These are phyloP conservation scores for Aphidius gifuensis DNA, from an alignment of 1,140 invertebrate species.

Conservation along the genomic window DNA sequence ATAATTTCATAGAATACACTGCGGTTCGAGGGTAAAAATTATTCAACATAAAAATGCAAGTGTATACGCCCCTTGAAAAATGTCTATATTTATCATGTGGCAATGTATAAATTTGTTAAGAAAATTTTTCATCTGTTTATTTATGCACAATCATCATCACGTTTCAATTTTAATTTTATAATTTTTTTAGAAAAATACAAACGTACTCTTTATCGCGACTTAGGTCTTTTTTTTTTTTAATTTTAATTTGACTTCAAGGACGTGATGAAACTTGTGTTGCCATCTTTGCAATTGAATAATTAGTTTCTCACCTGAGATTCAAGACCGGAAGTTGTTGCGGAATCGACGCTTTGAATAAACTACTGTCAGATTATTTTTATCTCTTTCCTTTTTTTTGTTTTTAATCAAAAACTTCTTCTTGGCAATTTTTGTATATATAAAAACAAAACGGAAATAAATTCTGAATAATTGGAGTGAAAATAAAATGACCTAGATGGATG, in stretches of 20 bases:
- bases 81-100: constrained; percentile 15
- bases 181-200: not conserved
- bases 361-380: no score
- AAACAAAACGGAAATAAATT: no score
- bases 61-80: not conserved
- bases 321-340: not conserved
- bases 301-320: constrained; percentile 19
- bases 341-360: not conserved
- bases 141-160: constrained; percentile 10
- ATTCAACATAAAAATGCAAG: not conserved
- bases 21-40: constrained; percentile 7
- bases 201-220: not conserved
- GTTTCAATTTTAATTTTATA: constrained; percentile 24
- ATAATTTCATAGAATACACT: constrained; percentile 13
- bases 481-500: no score
- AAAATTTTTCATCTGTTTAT: no score
- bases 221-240: constrained; percentile 16
- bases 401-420: no score
- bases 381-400: no score
- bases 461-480: no score
- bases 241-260: constrained; percentile 28
- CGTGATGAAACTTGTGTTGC: constrained; percentile 26
- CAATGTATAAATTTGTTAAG: not conserved
- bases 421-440: no score
- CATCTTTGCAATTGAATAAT: constrained; percentile 1